Percentiles rank a stretch among this genome's conserved stretches.
These are phyloP conservation scores for Heliconius hortense DNA, from an alignment of 2,888 invertebrate genomes.

Conservation along the genomic window DNA sequence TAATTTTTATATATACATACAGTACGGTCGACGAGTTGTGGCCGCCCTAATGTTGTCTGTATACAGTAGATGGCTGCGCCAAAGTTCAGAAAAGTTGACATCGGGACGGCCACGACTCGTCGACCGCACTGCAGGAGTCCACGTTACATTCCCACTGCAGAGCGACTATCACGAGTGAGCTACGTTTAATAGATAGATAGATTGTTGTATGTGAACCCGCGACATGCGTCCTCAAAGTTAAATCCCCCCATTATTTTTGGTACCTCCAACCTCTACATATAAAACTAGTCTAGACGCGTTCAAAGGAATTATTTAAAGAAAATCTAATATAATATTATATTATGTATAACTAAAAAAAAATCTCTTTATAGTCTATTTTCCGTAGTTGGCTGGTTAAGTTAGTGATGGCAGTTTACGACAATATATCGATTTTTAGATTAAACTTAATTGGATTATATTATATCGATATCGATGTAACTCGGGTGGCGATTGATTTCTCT, in stretches of 20 bases:
- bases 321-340: background rate
- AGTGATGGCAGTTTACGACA: conserved; percentile 62
- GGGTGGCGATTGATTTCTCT: conserved; percentile 16
- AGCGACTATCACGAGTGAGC: conserved; percentile 59
- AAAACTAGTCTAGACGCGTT: conserved; percentile 7
- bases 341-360: conserved; percentile 29
- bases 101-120: no score
- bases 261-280: background rate
- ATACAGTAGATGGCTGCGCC: background rate
- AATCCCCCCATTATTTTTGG: conserved; percentile 2
- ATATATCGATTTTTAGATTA: conserved; percentile 46
- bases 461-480: conserved; percentile 35
- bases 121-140: background rate
- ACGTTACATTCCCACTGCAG: conserved; percentile 46
- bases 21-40: background rate
- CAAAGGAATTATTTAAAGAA: conserved; percentile 4
- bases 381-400: conserved; percentile 70
- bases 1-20: no score
- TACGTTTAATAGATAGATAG: conserved; percentile 59
- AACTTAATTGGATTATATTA: conserved; percentile 7
- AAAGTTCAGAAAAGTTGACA: no score
- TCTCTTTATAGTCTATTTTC: conserved; percentile 69
- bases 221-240: background rate
- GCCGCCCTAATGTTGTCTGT: background rate
- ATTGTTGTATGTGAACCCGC: background rate